Evolutionary conservation across 2,888 invertebrate species (phyloP), one percentile per base, ranked within the genome.

Genomic region (Pristionchus maxplancki): DNA sequence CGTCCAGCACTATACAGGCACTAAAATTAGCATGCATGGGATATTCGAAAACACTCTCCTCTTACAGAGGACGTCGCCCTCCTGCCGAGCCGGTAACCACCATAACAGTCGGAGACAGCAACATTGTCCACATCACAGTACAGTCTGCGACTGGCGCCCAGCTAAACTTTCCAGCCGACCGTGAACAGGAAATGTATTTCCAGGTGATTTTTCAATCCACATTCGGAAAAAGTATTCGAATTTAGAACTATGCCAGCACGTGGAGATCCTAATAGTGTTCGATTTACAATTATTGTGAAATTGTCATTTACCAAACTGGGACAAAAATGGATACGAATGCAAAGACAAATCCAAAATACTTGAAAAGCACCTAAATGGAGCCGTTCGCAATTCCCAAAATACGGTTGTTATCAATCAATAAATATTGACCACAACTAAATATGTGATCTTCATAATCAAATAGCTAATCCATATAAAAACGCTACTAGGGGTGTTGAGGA

Each of bases 171-270:
- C 24, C 50, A 0, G 17, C 31, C 9, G 53, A 50, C 6, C 82
- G 53, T 28, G 82, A 83, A 53, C 50, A 53, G 17, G 82, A 83
- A 9, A 83, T 83, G 37, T 83, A 83, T 28, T 83, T 83, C 82
- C 15, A 83, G 37, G 82, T 83, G 6, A 1, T 5, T 24, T 28
- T n/a, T 8, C 8, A 40, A 74, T 37, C 8, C 9, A 8, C 34
- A 44, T 78, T 44, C 13, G 2, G 17, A n/a, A 11, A 34, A 17
- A 2, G 13, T 9, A 15, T 3, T 48, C 9, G 13, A 28, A 44
- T 78, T 71, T 24, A 78, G 78, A 40, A 28, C 13, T 78, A 78
- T 20, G 78, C 28, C 9, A 78, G 4, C 28, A 28, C 44, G 13
- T 78, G 78, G 78, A 44, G 28, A 48, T 78, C 37, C 11, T 11